These are phyloP conservation scores for Cylindroiulus punctatus DNA, from an alignment of 2,888 invertebrate species.

Conservation along the genomic window DNA sequence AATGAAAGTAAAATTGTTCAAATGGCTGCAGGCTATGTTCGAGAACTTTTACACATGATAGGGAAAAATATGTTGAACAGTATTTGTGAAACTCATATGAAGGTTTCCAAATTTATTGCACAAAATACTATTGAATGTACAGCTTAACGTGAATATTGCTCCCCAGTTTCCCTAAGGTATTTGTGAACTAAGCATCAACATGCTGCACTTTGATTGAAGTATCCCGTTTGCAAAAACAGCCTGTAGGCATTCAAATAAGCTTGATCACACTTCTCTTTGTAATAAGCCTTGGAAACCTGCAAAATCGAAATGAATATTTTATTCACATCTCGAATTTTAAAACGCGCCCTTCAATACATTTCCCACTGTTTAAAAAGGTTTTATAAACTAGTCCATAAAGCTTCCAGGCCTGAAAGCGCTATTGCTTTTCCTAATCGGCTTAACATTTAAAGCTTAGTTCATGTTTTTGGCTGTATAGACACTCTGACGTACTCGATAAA, in stretches of 20 bases:
- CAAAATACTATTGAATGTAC: too few species aligned
- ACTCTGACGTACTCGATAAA: not conserved
- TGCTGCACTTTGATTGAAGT: not conserved
- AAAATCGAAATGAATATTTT: not conserved
- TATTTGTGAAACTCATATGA: too few species aligned
- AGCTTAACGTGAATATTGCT: not conserved
- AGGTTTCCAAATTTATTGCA: too few species aligned
- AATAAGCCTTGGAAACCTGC: not conserved
- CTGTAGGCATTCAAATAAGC: not conserved
- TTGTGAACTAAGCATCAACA: not conserved
- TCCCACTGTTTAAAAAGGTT: slow-evolving; percentile 21
- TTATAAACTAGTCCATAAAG: slow-evolving; percentile 18
- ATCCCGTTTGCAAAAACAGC: not conserved
- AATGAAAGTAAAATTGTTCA: too few species aligned
- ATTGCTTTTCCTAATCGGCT: slow-evolving; percentile 39
- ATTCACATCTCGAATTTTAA: not conserved
- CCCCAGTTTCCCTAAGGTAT: not conserved
- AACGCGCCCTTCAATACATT: slow-evolving; percentile 1
- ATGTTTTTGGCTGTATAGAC: not conserved
- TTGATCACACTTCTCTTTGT: not conserved
- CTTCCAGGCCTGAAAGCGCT: not conserved
- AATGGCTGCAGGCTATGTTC: too few species aligned
- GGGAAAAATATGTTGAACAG: too few species aligned
- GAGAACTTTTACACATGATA: too few species aligned
- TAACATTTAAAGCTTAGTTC: slow-evolving; percentile 17